Evolutionary conservation across 2,113 vertebrate genomes (phyloP).

Genomic region (Ondatra zibethicus): DNA sequence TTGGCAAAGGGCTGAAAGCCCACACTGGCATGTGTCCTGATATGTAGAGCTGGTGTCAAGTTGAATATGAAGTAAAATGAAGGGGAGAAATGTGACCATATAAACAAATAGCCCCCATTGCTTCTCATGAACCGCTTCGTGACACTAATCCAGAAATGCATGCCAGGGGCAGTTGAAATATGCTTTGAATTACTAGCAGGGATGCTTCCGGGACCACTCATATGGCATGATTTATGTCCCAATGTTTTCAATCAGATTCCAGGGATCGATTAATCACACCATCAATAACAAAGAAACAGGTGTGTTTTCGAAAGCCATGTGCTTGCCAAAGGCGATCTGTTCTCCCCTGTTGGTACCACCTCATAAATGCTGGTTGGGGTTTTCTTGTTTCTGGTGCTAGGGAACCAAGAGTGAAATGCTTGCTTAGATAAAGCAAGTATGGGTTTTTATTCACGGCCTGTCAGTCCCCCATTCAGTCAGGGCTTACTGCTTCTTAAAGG

Average conservation of each 20-base stretch:
- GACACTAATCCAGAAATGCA: constrained; percentile 83
- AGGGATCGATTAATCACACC: constrained; percentile 73
- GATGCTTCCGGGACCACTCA: constrained; percentile 79
- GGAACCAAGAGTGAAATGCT: constrained; percentile 16
- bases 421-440: not conserved
- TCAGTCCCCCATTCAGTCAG: not conserved
- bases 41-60: constrained; percentile 59
- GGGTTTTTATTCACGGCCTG: not conserved
- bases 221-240: constrained; percentile 79
- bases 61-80: constrained; percentile 72
- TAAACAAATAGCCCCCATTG: constrained; percentile 79
- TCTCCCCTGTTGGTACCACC: not conserved
- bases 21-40: constrained; percentile 40
- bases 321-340: constrained; percentile 20
- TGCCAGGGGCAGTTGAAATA: constrained; percentile 80
- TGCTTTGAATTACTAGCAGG: constrained; percentile 78
- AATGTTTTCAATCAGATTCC: constrained; percentile 80
- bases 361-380: not conserved
- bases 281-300: constrained; percentile 69
- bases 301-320: constrained; percentile 40
- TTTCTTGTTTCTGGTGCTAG: not conserved
- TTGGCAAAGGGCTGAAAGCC: constrained; percentile 49
- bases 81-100: constrained; percentile 71
- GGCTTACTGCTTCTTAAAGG: too few relatives aligned
- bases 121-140: constrained; percentile 76